Percentiles rank a stretch among this genome's conserved stretches.
Conservation (phyloP, 1,140 invertebrate species). For the Temnothorax nylanderi region DNA sequence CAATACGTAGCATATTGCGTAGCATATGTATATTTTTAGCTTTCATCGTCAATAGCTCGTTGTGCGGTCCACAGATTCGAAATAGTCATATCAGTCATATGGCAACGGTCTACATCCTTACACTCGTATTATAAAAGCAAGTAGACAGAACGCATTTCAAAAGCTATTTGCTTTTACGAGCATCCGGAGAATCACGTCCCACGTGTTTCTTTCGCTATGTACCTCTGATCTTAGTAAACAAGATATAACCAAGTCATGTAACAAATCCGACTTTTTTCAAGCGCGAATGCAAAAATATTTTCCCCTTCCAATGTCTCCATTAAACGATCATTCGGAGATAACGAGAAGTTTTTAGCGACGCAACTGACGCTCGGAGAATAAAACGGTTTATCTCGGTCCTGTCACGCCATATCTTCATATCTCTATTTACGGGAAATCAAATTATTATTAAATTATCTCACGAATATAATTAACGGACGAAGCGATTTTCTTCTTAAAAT, state of each 20-base stretch:
- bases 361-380: background rate
- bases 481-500: background rate
- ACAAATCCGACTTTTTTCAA: background rate
- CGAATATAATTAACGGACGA: conserved; percentile 4
- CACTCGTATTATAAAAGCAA: conserved; percentile 10
- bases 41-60: background rate
- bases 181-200: conserved; percentile 7
- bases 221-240: background rate
- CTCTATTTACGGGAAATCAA: background rate
- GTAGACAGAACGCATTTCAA: conserved; percentile 14
- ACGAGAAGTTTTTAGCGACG: background rate
- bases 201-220: background rate
- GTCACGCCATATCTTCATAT: background rate
- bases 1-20: background rate
- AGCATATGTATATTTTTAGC: background rate
- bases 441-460: background rate
- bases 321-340: background rate
- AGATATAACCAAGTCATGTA: conserved; percentile 4
- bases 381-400: background rate
- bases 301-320: background rate
- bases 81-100: conserved; percentile 22
- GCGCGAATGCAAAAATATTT: background rate
- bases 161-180: conserved; percentile 48
- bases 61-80: background rate
- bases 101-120: background rate